Conservation (phyloP, 2,797 vertebrate genomes). For the Chloroceryle amazona region DNA sequence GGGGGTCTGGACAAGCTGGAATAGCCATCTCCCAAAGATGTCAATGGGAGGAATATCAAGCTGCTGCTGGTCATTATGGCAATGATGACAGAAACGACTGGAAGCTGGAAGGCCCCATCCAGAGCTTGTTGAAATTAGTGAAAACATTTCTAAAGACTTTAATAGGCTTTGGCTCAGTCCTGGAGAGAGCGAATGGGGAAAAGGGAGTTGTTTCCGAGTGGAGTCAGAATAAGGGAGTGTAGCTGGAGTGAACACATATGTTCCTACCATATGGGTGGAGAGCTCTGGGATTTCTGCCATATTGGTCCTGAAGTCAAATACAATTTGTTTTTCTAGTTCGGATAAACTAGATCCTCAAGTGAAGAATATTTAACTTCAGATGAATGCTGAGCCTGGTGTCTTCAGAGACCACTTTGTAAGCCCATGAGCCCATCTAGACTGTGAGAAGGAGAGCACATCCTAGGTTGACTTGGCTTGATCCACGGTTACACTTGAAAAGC, state of each 20-base stretch:
- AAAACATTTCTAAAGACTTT: conserved; percentile 53
- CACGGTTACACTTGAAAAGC: not conserved
- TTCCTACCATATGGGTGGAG: conserved; percentile 68
- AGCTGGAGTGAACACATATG: conserved; percentile 65
- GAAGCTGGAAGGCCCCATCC: conserved; percentile 20
- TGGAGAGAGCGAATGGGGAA: not conserved
- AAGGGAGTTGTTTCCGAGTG: conserved; percentile 20
- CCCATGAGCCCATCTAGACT: not conserved
- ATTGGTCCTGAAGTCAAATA: conserved; percentile 66
- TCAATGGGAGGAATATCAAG: not conserved
- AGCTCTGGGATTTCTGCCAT: conserved; percentile 69
- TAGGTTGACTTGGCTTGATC: not conserved
- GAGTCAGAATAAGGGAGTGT: conserved; percentile 42
- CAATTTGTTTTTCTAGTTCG: conserved; percentile 42
- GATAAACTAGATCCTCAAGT: conserved; percentile 37
- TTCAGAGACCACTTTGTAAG: not conserved
- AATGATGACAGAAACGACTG: not conserved
- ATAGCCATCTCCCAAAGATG: not conserved
- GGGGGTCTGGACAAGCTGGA: not conserved
- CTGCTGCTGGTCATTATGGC: not conserved
- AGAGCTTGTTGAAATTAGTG: conserved; percentile 47
- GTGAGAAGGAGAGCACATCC: not conserved
- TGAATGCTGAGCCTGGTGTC: not conserved
- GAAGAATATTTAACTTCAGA: conserved; percentile 26
- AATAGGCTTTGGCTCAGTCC: conserved; percentile 52